Evolutionary conservation across 2,113 vertebrate species (phyloP).

Genomic region (Tenrec ecaudatus): DNA sequence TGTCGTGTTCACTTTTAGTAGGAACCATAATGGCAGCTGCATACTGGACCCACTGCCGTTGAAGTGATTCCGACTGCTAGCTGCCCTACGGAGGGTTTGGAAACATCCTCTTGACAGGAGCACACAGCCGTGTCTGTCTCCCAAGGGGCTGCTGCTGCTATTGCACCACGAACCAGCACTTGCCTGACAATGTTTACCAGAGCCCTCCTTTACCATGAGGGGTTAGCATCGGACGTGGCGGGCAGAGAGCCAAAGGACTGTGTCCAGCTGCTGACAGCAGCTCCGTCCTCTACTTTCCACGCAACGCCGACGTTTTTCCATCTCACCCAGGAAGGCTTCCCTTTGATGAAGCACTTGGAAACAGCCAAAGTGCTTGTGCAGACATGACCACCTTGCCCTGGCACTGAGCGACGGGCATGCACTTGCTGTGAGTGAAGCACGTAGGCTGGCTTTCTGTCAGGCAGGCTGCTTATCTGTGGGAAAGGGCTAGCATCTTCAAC

Average conservation of each 20-base stretch:
- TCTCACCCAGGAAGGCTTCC: background rate
- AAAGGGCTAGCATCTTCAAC: background rate
- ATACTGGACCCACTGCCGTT: no score
- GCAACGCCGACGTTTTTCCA: background rate
- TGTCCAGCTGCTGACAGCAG: background rate
- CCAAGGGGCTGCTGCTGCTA: no score
- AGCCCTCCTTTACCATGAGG: background rate
- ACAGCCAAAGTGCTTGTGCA: background rate
- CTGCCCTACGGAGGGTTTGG: no score
- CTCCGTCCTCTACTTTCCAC: no score
- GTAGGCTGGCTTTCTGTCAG: background rate
- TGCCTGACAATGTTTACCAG: no score
- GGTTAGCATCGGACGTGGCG: no score
- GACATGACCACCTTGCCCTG: background rate
- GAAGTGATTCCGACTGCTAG: no score
- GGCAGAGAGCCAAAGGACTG: background rate
- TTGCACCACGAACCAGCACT: no score
- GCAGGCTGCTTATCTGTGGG: background rate
- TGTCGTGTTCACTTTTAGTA: background rate
- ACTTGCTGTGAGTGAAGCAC: background rate
- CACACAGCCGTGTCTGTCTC: no score
- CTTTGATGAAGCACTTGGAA: conserved; percentile 36
- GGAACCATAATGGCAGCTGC: background rate
- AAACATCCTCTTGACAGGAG: no score
- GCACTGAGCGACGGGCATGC: background rate